Evolutionary conservation across 2,888 invertebrate genomes (phyloP).

Genomic region (Cryptosula pallasiana): DNA sequence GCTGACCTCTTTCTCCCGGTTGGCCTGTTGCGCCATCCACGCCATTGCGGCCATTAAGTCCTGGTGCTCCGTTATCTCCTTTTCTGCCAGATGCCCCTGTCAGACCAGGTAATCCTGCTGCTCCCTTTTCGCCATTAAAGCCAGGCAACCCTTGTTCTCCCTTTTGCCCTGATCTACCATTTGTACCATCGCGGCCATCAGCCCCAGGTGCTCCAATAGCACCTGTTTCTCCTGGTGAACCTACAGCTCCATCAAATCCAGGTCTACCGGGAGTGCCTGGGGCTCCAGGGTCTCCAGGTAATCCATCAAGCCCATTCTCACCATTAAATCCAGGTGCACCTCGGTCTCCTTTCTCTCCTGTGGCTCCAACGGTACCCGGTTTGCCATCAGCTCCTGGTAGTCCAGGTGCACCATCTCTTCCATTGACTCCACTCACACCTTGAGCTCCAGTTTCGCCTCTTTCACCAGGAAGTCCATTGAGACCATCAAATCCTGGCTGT

Average conservation of each 20-base stretch:
- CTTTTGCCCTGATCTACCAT: background rate
- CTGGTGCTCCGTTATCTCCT: background rate
- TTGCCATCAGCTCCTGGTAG: constrained; percentile 34
- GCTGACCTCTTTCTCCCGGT: background rate
- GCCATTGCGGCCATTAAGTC: background rate
- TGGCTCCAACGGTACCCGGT: constrained; percentile 24
- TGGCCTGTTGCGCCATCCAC: background rate
- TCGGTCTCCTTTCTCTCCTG: background rate
- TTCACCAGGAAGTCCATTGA: constrained; percentile 22
- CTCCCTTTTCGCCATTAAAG: background rate
- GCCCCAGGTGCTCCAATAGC: background rate
- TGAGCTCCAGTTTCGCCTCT: constrained; percentile 15
- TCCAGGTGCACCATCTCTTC: constrained; percentile 27
- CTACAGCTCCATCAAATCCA: constrained; percentile 5
- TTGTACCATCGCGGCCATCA: constrained; percentile 2
- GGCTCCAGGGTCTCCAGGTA: background rate
- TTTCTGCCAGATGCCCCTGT: background rate
- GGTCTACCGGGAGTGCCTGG: background rate
- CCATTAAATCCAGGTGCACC: constrained; percentile 21
- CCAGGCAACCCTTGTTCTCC: constrained; percentile 3
- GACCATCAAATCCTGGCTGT: constrained; percentile 24
- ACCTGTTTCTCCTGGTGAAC: constrained; percentile 6
- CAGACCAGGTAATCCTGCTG: background rate
- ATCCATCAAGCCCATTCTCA: background rate
- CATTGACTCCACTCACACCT: constrained; percentile 26